These are phyloP conservation scores for Aurelia sp. DNA, from an alignment of 30 jellyfish, hydroid and myxozoan genomes.

Conservation along the genomic window DNA sequence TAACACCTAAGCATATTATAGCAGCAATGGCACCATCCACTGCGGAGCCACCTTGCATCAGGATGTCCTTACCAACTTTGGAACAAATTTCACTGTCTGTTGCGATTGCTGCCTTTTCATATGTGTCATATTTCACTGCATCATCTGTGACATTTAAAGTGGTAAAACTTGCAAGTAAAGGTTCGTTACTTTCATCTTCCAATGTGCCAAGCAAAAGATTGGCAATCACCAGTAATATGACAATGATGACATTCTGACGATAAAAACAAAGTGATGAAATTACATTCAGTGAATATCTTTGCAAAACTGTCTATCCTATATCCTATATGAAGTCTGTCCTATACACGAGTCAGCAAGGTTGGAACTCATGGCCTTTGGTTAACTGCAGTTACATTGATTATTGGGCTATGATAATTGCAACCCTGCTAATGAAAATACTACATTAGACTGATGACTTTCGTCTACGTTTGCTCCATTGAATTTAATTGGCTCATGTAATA, in stretches of 20 bases:
- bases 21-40: conserved; percentile 94
- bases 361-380: no score
- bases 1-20: conserved; percentile 78
- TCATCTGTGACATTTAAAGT: conserved; percentile 17
- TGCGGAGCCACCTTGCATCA: conserved; percentile 86
- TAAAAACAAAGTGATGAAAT: no score
- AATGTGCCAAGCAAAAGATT: not conserved
- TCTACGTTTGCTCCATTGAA: no score
- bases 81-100: conserved; percentile 52
- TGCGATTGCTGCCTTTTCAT: conserved; percentile 60
- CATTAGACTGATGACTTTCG: no score
- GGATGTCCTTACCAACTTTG: conserved; percentile 75
- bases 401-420: no score
- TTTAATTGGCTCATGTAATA: no score
- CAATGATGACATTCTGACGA: not conserved
- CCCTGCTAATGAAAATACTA: no score
- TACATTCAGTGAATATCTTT: no score
- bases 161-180: not conserved
- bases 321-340: no score
- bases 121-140: conserved; percentile 3
- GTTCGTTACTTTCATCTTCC: not conserved
- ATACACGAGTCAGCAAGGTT: no score
- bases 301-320: no score
- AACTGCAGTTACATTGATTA: no score
- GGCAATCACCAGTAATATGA: not conserved